Conservation (phyloP, 2,888 invertebrate species). For the Conus canariensis region DNA sequence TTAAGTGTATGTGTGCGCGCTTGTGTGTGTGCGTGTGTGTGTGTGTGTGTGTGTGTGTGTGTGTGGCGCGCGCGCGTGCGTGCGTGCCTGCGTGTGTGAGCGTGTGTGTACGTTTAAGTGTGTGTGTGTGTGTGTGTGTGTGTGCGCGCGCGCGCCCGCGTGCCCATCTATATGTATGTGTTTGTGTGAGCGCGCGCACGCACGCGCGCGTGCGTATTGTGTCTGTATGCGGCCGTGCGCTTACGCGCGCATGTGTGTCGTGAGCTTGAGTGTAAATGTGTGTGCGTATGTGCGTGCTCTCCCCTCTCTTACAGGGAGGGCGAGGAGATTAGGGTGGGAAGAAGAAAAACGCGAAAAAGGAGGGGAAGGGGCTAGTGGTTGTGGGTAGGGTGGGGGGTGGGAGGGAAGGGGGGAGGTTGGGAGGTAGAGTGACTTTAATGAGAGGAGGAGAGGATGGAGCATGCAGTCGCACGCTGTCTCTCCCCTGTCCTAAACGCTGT, state of each 20-base stretch:
- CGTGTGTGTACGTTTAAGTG: not conserved
- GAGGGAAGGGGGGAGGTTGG: not conserved
- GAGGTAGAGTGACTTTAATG: not conserved
- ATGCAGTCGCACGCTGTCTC: too few species aligned
- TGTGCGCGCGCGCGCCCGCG: not conserved
- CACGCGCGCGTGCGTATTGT: not conserved
- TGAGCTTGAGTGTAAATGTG: not conserved
- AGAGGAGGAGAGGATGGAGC: too few species aligned
- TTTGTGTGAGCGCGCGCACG: not conserved
- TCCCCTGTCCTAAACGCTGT: too few species aligned
- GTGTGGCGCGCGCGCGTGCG: not conserved
- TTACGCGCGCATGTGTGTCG: not conserved
- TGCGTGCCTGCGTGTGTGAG: not conserved
- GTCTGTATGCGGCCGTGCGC: not conserved
- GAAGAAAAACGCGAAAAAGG: not conserved
- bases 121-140: not conserved
- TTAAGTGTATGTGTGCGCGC: not conserved
- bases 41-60: not conserved
- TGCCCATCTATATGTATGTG: not conserved
- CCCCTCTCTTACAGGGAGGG: too few species aligned
- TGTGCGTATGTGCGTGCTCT: not conserved
- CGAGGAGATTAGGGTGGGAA: not conserved
- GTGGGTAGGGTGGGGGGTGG: not conserved
- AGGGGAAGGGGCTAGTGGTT: not conserved
- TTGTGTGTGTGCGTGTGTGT: not conserved